These are phyloP conservation scores for Pipistrellus pipistrellus DNA, from an alignment of 2,797 vertebrate species.

Conservation along the genomic window DNA sequence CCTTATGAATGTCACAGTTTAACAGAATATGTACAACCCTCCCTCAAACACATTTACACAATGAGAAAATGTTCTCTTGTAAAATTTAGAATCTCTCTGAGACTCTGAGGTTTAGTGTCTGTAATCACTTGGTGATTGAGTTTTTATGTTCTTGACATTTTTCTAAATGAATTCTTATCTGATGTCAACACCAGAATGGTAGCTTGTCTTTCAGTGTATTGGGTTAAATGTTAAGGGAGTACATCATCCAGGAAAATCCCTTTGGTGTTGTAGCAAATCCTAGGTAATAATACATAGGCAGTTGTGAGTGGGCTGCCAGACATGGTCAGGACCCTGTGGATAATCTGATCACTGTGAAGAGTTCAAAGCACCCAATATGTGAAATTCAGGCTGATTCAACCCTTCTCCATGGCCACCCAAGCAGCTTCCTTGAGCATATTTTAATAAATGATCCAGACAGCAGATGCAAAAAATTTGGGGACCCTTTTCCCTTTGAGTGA, in stretches of 20 bases:
- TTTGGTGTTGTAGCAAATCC: neutral
- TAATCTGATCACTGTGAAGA: constrained; percentile 16
- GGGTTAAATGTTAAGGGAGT: constrained; percentile 51
- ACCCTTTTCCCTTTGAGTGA: constrained; percentile 67
- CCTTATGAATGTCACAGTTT: neutral
- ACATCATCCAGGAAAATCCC: constrained; percentile 19
- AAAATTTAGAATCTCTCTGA: constrained; percentile 56
- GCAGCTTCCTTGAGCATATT: constrained; percentile 45
- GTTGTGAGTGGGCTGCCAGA: neutral
- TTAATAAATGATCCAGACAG: constrained; percentile 70
- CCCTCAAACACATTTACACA: neutral
- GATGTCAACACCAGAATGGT: constrained; percentile 43
- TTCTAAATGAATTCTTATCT: constrained; percentile 67
- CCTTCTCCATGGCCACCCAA: constrained; percentile 67
- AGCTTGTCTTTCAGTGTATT: constrained; percentile 28
- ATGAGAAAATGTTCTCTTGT: neutral
- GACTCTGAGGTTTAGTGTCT: neutral
- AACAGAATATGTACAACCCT: neutral
- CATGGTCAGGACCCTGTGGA: neutral
- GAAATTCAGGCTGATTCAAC: constrained; percentile 55
- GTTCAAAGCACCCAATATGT: constrained; percentile 38
- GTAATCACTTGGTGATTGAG: constrained; percentile 59
- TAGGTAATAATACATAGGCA: neutral
- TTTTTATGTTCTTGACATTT: constrained; percentile 70
- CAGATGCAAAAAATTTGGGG: constrained; percentile 80